These are phyloP conservation scores for Charaxes varanes DNA, from an alignment of 1,140 invertebrate genomes.

Conservation along the genomic window DNA sequence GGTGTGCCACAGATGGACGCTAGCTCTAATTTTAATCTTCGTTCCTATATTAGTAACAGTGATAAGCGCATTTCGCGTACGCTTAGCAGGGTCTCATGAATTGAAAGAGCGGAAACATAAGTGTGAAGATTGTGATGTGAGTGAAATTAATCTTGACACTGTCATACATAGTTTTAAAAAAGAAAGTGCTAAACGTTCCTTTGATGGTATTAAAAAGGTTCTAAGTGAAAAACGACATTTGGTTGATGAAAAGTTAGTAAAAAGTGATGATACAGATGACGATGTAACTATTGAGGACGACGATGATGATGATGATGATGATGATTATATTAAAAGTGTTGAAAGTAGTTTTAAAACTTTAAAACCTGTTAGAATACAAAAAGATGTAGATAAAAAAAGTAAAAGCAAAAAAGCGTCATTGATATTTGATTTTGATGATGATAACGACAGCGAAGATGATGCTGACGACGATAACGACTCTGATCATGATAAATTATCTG, in stretches of 20 bases:
- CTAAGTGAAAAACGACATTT: constrained; percentile 21
- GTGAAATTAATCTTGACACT: constrained; percentile 42
- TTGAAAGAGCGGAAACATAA: constrained; percentile 46
- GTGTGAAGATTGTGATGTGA: constrained; percentile 61
- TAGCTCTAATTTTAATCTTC: constrained; percentile 62
- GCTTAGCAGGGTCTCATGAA: constrained; percentile 44
- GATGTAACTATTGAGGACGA: constrained; percentile 5
- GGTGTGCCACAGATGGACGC: constrained; percentile 58
- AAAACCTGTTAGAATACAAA: constrained; percentile 4
- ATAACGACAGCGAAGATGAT: constrained; percentile 20
- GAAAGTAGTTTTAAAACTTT: constrained; percentile 6
- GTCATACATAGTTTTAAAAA: constrained; percentile 47
- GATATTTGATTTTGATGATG: constrained; percentile 17
- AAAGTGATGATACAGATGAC: constrained; percentile 8
- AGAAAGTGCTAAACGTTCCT: constrained; percentile 43
- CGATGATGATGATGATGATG: constrained; percentile 9
- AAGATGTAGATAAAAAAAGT: constrained; percentile 3
- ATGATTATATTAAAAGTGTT: constrained; percentile 12
- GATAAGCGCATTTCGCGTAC: constrained; percentile 68
- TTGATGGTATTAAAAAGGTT: constrained; percentile 43
- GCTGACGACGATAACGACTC: constrained; percentile 17
- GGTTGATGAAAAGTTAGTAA: constrained; percentile 18
- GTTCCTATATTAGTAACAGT: constrained; percentile 61
- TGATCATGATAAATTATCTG: constrained; percentile 7
- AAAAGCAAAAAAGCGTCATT: constrained; percentile 18